Evolutionary conservation across 2,797 vertebrate species (phyloP).

Genomic region (Labeo calbasu): DNA sequence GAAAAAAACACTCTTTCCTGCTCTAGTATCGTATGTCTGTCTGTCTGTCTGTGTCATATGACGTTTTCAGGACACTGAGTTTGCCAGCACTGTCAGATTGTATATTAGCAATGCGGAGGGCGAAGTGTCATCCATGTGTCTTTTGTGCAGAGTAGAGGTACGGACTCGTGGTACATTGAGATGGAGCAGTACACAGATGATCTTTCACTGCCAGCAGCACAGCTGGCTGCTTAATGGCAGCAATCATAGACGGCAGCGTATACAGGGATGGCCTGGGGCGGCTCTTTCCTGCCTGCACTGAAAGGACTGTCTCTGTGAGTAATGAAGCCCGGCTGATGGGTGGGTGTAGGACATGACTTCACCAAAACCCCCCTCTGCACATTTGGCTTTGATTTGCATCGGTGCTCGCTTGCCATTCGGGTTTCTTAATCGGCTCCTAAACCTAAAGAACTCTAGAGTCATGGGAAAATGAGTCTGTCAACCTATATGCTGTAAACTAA

Average conservation of each 20-base stretch:
- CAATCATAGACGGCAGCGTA: conserved; percentile 64
- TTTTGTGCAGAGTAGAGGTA: conserved; percentile 12
- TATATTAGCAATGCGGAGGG: conserved; percentile 22
- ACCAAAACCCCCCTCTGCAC: conserved; percentile 47
- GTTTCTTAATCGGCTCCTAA: conserved; percentile 33
- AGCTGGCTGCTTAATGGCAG: conserved; percentile 69
- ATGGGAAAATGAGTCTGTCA: not conserved
- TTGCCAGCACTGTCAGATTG: conserved; percentile 9
- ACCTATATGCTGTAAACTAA: not conserved
- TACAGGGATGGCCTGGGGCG: conserved; percentile 59
- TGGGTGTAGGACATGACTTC: conserved; percentile 48
- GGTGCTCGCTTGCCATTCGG: conserved; percentile 46
- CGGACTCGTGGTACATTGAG: conserved; percentile 44
- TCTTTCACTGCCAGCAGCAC: conserved; percentile 66
- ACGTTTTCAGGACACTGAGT: not conserved
- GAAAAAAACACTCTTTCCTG: conserved; percentile 5
- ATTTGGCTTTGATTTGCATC: conserved; percentile 65
- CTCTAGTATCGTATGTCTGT: conserved; percentile 31
- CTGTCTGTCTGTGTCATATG: conserved; percentile 32
- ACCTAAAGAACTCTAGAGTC: not conserved
- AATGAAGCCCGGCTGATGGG: conserved; percentile 51
- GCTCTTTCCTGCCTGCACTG: conserved; percentile 52
- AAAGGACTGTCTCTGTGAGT: conserved; percentile 54
- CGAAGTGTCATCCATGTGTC: conserved; percentile 29
- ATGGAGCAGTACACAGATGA: conserved; percentile 59